phyloP scores from a whole-genome alignment of 2,113 vertebrate genomes.

The Labrus mixtus region DNA sequence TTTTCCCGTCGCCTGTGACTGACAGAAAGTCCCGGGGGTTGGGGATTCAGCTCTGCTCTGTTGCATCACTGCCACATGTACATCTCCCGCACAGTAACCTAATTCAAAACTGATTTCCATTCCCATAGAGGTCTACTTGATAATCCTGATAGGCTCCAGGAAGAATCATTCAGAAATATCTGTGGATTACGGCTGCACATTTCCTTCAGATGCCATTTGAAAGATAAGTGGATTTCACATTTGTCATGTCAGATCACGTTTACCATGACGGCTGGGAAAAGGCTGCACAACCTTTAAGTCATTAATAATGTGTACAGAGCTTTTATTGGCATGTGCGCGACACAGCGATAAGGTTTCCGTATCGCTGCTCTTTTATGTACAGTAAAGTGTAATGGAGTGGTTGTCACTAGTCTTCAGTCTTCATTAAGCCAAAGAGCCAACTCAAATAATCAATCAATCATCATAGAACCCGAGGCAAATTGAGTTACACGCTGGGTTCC shows the following conservation, averaged over 20 bases:
- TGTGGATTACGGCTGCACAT: constrained; percentile 13
- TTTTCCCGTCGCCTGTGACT: constrained; percentile 36
- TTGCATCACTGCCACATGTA: constrained; percentile 42
- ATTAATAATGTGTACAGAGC: constrained; percentile 22
- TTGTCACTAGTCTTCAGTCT: constrained; percentile 50
- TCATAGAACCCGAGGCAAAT: constrained; percentile 44
- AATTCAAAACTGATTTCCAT: constrained; percentile 58
- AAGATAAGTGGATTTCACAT: constrained; percentile 38
- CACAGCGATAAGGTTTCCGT: constrained; percentile 16
- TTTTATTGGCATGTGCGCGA: constrained; percentile 5
- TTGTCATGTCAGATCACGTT: constrained; percentile 38
- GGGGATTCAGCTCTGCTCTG: constrained; percentile 25
- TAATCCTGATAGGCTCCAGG: constrained; percentile 41
- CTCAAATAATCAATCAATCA: constrained; percentile 58
- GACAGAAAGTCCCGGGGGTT: constrained; percentile 38
- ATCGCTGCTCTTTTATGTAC: constrained; percentile 36
- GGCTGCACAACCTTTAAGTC: constrained; percentile 6
- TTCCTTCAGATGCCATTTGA: constrained; percentile 29
- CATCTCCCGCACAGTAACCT: constrained; percentile 28
- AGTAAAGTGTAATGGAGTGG: constrained; percentile 55
- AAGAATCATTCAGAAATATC: constrained; percentile 39
- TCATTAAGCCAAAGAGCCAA: constrained; percentile 48
- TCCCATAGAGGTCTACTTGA: constrained; percentile 40
- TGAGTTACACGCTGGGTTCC: constrained; percentile 51
- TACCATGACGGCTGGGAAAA: constrained; percentile 3